These are phyloP conservation scores for Listronotus bonariensis DNA, from an alignment of 1,140 invertebrate genomes.

Conservation along the genomic window DNA sequence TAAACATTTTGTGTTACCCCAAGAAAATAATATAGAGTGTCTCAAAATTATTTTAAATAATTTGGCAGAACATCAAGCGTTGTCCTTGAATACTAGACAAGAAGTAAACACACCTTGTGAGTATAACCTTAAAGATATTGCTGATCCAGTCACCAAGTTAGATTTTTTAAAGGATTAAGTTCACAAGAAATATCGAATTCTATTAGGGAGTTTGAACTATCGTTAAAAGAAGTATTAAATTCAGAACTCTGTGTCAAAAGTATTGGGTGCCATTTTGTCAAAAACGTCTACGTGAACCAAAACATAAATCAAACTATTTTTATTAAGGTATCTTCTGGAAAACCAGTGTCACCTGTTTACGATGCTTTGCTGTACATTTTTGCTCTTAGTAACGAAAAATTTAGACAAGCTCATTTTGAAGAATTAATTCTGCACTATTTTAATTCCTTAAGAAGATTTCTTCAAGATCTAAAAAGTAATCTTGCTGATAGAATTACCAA, in stretches of 20 bases:
- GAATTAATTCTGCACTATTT: conserved; percentile 8
- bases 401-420: conserved; percentile 16
- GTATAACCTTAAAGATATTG: not conserved
- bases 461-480: not conserved
- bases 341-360: conserved; percentile 5
- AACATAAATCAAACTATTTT: conserved; percentile 1
- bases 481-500: not conserved
- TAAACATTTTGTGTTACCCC: not conserved
- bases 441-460: not conserved
- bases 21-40: conserved; percentile 5
- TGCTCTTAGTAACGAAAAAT: conserved; percentile 14
- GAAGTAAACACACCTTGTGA: not conserved
- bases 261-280: not conserved
- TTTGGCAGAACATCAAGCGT: conserved; percentile 13
- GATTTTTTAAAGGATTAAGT: not conserved
- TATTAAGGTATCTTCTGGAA: not conserved
- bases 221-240: conserved; percentile 9
- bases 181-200: not conserved
- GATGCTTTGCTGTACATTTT: conserved; percentile 20
- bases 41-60: conserved; percentile 8
- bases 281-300: conserved; percentile 12
- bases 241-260: conserved; percentile 9
- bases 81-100: not conserved
- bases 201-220: conserved; percentile 1
- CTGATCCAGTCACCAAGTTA: not conserved